Conservation (phyloP, 1,140 invertebrate genomes). For the Sinonovacula constricta region DNA sequence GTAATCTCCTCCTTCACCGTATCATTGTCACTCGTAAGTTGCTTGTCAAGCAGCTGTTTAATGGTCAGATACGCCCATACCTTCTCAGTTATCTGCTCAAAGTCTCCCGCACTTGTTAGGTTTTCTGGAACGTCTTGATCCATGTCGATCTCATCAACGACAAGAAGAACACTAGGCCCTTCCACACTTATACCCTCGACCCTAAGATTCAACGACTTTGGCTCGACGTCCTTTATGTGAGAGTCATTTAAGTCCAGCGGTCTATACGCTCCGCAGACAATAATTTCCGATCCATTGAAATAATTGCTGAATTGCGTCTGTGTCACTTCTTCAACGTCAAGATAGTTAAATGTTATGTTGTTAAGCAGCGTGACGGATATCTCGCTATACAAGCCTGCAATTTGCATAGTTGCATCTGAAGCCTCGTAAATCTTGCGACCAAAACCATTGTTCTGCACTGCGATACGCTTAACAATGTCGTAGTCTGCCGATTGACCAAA, state of each 20-base stretch:
- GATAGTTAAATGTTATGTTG: conserved; percentile 55
- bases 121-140: no score
- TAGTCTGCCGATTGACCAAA: conserved; percentile 86
- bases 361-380: conserved; percentile 40
- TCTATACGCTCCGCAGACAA: conserved; percentile 51
- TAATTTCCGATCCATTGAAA: conserved; percentile 65
- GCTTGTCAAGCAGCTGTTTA: conserved; percentile 82
- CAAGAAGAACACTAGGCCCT: background rate
- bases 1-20: no score
- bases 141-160: background rate
- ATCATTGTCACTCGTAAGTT: conserved; percentile 37
- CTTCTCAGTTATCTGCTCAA: conserved; percentile 75
- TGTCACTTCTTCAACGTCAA: no score
- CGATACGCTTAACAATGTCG: no score
- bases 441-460: no score
- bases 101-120: conserved; percentile 47
- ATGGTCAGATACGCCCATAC: conserved; percentile 86
- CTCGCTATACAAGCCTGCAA: no score
- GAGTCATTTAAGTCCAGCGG: no score
- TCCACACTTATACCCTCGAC: no score
- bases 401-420: conserved; percentile 85
- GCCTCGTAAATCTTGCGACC: conserved; percentile 87
- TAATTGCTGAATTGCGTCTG: no score
- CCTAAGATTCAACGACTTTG: no score
- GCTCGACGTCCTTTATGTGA: no score